phyloP scores from a whole-genome alignment of 1,140 invertebrate genomes.

The Penaeus japonicus region DNA sequence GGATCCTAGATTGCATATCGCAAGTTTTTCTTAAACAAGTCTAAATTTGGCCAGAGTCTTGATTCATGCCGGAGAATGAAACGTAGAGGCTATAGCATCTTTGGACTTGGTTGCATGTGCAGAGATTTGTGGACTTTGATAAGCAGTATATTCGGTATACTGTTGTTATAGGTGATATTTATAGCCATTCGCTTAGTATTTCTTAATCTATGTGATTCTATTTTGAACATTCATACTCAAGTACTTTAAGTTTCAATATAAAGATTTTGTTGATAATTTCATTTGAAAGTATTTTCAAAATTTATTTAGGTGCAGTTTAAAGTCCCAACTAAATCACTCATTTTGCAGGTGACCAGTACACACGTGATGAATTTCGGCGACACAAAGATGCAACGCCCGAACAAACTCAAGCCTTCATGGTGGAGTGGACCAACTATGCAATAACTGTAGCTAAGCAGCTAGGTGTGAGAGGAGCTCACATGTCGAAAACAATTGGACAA shows the following conservation, averaged over 20 bases:
- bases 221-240: too few relatives aligned
- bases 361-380: constrained; percentile 85
- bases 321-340: neutral
- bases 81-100: too few relatives aligned
- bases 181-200: too few relatives aligned
- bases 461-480: constrained; percentile 70
- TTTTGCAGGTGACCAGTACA: constrained; percentile 77
- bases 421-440: constrained; percentile 89
- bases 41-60: too few relatives aligned
- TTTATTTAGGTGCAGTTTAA: neutral
- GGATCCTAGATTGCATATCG: neutral
- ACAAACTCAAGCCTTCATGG: constrained; percentile 80
- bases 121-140: too few relatives aligned
- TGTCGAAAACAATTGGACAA: constrained; percentile 69
- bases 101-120: too few relatives aligned
- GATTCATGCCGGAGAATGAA: too few relatives aligned
- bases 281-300: neutral
- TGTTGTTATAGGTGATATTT: too few relatives aligned
- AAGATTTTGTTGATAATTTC: neutral
- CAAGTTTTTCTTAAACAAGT: neutral
- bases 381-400: constrained; percentile 80
- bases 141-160: too few relatives aligned
- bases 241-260: too few relatives aligned
- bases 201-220: too few relatives aligned
- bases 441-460: constrained; percentile 77